These are phyloP conservation scores for Tringa solitaria DNA, from an alignment of 2,113 vertebrate genomes.

Conservation along the genomic window DNA sequence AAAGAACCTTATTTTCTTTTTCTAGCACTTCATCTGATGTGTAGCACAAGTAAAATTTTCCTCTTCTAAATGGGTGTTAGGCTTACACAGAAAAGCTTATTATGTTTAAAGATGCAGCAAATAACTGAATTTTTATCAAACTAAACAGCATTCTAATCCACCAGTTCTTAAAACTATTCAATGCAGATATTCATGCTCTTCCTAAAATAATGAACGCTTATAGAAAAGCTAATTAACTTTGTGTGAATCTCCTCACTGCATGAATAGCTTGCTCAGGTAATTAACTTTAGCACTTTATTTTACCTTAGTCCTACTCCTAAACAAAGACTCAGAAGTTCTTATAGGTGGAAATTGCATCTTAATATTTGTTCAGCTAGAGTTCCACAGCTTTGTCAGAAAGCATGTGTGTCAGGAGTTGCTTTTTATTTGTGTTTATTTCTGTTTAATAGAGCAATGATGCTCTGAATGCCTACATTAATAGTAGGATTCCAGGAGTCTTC, in stretches of 20 bases:
- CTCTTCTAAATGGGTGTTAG: neutral
- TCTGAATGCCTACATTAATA: neutral
- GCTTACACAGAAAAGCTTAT: neutral
- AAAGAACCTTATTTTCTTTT: neutral
- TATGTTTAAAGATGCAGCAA: neutral
- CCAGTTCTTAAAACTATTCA: neutral
- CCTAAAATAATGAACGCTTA: neutral
- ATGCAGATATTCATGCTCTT: neutral
- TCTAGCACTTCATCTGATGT: neutral
- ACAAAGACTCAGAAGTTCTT: neutral
- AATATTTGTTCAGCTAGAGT: neutral
- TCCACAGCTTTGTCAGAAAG: neutral
- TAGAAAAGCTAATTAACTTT: neutral
- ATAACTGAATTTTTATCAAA: neutral
- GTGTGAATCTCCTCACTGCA: neutral
- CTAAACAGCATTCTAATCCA: neutral
- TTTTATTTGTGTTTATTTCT: neutral
- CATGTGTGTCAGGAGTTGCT: accelerated
- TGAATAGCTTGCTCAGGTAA: neutral
- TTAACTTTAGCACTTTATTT: neutral
- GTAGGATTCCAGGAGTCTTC: neutral
- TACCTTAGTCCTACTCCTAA: neutral
- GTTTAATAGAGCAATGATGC: neutral
- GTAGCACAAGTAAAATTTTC: neutral
- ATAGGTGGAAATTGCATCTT: neutral